Evolutionary conservation across 2,113 vertebrate species (phyloP).

Genomic region (Suricata suricatta): DNA sequence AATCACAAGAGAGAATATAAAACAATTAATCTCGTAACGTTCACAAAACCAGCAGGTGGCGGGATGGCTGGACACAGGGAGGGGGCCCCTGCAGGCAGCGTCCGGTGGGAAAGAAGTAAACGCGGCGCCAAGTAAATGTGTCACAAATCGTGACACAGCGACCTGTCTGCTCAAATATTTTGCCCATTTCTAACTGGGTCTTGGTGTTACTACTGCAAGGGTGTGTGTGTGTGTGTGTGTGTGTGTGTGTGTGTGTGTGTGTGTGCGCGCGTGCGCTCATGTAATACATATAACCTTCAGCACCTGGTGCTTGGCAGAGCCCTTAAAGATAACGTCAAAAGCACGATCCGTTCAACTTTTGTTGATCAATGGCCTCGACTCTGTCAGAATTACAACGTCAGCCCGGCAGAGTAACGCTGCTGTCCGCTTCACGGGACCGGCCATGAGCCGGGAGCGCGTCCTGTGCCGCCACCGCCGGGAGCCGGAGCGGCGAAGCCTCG

Average conservation of each 20-base stretch:
- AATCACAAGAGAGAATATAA: not conserved
- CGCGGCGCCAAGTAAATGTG: no score
- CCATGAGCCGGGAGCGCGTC: not conserved
- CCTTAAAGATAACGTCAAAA: not conserved
- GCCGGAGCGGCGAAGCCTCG: not conserved
- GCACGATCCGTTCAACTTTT: rapidly evolving
- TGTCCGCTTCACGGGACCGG: not conserved
- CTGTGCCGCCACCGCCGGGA: rapidly evolving
- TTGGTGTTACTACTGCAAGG: not conserved
- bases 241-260: no score
- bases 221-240: not conserved
- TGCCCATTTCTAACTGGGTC: not conserved
- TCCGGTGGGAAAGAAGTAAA: no score
- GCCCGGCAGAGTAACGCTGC: no score
- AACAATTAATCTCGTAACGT: no score
- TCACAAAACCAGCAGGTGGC: not conserved
- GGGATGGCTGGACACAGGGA: not conserved
- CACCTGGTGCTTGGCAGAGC: not conserved
- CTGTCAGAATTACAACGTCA: not conserved
- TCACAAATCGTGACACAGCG: not conserved
- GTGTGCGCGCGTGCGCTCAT: no score
- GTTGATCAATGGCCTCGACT: not conserved
- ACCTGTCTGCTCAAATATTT: not conserved
- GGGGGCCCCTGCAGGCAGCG: no score
- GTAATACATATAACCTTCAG: no score